Conservation (phyloP, 2,888 invertebrate species). For the Leptopterna dolabrata region DNA sequence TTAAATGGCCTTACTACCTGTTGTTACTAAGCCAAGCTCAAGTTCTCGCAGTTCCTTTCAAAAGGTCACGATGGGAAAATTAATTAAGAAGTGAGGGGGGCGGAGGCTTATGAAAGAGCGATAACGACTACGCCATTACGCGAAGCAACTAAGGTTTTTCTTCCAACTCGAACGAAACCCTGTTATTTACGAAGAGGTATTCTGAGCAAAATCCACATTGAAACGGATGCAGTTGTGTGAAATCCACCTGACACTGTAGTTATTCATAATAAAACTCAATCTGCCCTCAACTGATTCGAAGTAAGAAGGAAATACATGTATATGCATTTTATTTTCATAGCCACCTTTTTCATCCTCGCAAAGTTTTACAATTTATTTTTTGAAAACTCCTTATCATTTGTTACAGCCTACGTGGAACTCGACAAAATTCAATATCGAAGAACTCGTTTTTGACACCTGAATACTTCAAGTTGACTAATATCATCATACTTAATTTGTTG, state of each 20-base stretch:
- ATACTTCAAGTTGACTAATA: too few relatives aligned
- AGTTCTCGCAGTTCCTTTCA: constrained; percentile 16
- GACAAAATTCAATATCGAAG: too few relatives aligned
- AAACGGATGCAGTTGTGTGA: not conserved
- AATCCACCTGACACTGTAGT: not conserved
- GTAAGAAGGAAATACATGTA: too few relatives aligned
- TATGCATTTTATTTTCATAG: too few relatives aligned
- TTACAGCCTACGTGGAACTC: too few relatives aligned
- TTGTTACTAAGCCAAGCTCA: constrained; percentile 30
- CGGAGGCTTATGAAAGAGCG: not conserved
- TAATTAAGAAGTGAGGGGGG: constrained; percentile 25
- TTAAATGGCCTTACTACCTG: constrained; percentile 21
- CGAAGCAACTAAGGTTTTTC: not conserved
- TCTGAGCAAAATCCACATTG: not conserved
- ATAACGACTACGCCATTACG: not conserved
- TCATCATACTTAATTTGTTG: too few relatives aligned
- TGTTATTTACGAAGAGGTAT: not conserved
- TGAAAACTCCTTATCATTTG: too few relatives aligned
- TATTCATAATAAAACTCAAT: not conserved
- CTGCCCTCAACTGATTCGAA: too few relatives aligned
- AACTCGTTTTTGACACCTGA: too few relatives aligned
- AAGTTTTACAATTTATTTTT: too few relatives aligned
- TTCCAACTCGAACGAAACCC: not conserved
- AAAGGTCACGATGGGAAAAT: constrained; percentile 36
- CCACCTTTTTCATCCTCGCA: too few relatives aligned